A percentile compares a stretch with the other conserved stretches of the same genome.
phyloP scores from a whole-genome alignment of 2,113 vertebrate species.

The Grallaria varia region DNA sequence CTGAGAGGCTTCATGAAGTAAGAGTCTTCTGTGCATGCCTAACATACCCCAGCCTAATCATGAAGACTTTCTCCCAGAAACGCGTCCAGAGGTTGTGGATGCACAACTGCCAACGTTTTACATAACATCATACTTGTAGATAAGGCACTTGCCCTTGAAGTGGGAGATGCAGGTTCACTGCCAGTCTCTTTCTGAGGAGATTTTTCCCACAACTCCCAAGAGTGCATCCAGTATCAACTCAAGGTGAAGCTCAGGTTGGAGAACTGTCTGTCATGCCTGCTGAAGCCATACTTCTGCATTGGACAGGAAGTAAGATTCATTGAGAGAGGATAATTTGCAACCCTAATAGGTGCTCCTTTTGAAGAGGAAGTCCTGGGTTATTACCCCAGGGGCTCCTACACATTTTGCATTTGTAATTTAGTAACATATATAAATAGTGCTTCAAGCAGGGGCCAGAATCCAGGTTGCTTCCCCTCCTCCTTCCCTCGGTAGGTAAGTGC shows the following conservation, averaged over 20 bases:
- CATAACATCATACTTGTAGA: background rate
- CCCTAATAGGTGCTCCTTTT: conserved; percentile 30
- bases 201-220: background rate
- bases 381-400: conserved; percentile 42
- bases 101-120: background rate
- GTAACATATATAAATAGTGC: conserved; percentile 23
- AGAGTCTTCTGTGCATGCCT: background rate
- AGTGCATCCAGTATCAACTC: background rate
- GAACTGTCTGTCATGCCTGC: background rate
- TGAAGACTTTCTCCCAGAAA: background rate
- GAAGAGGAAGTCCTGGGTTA: conserved; percentile 41
- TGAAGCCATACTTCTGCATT: background rate
- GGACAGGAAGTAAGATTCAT: conserved; percentile 2
- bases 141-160: background rate
- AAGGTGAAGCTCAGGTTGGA: background rate
- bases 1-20: background rate
- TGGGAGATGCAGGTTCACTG: background rate
- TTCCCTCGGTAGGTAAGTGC: background rate
- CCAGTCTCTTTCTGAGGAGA: background rate
- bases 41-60: background rate
- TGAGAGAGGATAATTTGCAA: conserved; percentile 48
- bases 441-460: conserved; percentile 24
- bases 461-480: background rate
- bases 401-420: conserved; percentile 48
- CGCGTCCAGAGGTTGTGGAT: background rate